Evolutionary conservation across 2,797 vertebrate species (phyloP), one percentile per base, ranked within the genome.

Genomic region (Masticophis lateralis): DNA sequence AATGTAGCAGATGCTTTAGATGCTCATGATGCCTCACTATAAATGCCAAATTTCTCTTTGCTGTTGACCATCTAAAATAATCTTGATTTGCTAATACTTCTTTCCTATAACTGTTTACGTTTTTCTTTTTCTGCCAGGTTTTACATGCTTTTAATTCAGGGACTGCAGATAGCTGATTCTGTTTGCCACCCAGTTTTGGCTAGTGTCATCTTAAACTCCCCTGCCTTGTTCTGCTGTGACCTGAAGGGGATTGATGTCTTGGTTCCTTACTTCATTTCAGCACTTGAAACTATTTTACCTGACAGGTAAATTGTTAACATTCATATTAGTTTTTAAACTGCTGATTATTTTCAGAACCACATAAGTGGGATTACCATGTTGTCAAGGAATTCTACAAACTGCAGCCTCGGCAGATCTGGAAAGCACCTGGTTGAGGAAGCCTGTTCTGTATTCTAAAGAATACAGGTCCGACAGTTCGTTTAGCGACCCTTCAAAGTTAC

Each of bases 91-190:
- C 90, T 93, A 92, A 83, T 95, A 86, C 18, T 89, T 95, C 94
- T 95, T 95, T 92, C 95, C 87, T 94, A 88, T 94, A 96, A 96
- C 95, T 96, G 96, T 97, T 96, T 95, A 97, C 97, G 86, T 86
- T 96, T 96, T 18, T 97, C 94, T 97, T 97, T 98, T 97, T 98
- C 96, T 97, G 96, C 97, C 97, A 99, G 99, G 98, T 99, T 99
- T 98, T 99, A 99, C 98, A 98, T 99, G 98, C 98, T 99, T 97
- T 98, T 99, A 96, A 98, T 98, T 97, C 99, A 99, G 96, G 98
- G 98, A 96, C 98, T 99, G 95, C 99, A 99, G 98, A 98, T 99
- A 96, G 98, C 98, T 4, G 98, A 99, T 96, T 98, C 97, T 94
- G 93, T 98, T 83, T 98, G 98, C 96, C 98, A 99, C 94, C 99